Evolutionary conservation across 2,797 vertebrate genomes (phyloP), one percentile per base, ranked within the genome.

Genomic region (Rhyacichthys aspro): DNA sequence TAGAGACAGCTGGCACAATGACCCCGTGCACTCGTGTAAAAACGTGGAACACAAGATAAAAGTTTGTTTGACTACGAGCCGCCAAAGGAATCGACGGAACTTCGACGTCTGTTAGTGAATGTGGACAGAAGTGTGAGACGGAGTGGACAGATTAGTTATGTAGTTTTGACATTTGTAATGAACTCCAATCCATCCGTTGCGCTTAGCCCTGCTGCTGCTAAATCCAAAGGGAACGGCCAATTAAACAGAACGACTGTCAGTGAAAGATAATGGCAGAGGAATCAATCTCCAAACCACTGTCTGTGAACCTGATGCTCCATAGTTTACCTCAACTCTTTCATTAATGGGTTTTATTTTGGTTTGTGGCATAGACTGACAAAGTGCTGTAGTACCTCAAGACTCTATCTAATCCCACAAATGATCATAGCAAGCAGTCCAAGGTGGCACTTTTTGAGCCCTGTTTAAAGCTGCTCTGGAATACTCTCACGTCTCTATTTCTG

Each of bases 1-100:
- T 55, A 11, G 38, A 64, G 34, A 55, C 45, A 48, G 47, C 44
- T 46, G 45, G 43, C 34, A 63, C 49, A 48, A 42, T 34, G 50
- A 50, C 59, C 50, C 11, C 6, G 61, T 23, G 16, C 11, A 53
- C 53, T 9, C 17, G 48, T 9, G 60, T 56, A 44, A 59, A 57
- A 39, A 41, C 52, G 41, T 58, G 60, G 43, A 16, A 41, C 11
- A 6, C 36, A 14, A 0, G 46, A 52, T 43, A 41, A 37, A 11
- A 12, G 56, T 28, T 39, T 43, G 53, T 65, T 28, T 66, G 58
- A 60, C 54, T 8, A 12, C 8, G 8, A 39, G 32, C 12, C 41
- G 11, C 43, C 5, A 44, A 48, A 43, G 15, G 14, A 42, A 47
- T 63, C 11, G 54, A 50, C 38, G 66, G 42, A 64, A 9, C 48